Evolutionary conservation across 2,888 invertebrate genomes (phyloP), one percentile per base, ranked within the genome.

Genomic region (Erpobdella octoculata): DNA sequence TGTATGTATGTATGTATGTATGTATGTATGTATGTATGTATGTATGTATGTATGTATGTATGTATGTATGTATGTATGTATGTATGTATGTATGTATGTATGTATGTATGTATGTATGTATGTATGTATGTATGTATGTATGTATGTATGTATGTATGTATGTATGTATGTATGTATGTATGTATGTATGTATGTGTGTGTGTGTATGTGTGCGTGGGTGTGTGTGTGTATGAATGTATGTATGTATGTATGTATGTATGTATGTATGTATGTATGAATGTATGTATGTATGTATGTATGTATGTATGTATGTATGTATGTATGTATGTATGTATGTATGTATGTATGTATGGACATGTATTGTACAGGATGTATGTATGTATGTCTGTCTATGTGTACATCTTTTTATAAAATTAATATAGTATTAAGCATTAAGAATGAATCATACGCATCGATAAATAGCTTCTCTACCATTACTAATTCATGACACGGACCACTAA

Each of bases 191-290:
- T 65, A 36, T 71, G 64, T 64, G 15, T 64, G 41, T 62, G 46
- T 71, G 64, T 71, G 64, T 71, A 46, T 65, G 64, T 71, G 28
- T 71, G 71, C n/a, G n/a, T n/a, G n/a, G n/a, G n/a, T n/a, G n/a
- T n/a, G n/a, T n/a, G n/a, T n/a, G n/a, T n/a, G n/a, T 71, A 25
- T 64, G 64, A 61, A 31, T 71, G 41, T 71, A 21, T 64, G 71
- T 71, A 31, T 71, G 71, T 64, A n/a, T 71, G 64, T 64, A 36
- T 71, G 71, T 71, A 28, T 71, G 71, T 64, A 38, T 71, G 71
- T 71, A 12, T 71, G 46, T 71, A 31, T 65, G 64, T 65, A 33
- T 71, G 64, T 41, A 28, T 64, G 36, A 41, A 28, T 46, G 46
- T 71, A 21, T 71, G 71, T 64, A 36, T 71, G 71, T 62, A 28